Percentiles rank a stretch among this genome's conserved stretches.
phyloP scores from a whole-genome alignment of 2,888 invertebrate species.

The Perdita meconis region DNA sequence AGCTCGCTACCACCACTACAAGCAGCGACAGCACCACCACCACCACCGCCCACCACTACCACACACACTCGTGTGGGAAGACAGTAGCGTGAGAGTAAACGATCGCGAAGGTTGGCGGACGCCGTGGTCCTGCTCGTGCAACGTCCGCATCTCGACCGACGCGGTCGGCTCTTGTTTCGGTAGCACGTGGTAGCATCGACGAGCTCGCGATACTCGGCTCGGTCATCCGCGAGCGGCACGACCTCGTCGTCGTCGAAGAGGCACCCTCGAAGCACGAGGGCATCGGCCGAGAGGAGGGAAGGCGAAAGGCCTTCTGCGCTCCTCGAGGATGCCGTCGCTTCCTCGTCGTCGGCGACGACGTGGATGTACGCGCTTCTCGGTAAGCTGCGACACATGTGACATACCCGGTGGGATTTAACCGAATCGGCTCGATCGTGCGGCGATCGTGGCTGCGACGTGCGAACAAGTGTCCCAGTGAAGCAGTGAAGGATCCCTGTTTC shows the following conservation, averaged over 20 bases:
- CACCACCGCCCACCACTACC: conserved; percentile 13
- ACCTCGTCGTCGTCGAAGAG: conserved; percentile 58
- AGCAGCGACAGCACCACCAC: conserved; percentile 15
- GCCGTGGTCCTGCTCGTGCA: conserved; percentile 26
- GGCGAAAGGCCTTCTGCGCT: conserved; percentile 72
- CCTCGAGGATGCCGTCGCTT: conserved; percentile 76
- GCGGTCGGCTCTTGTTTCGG: conserved; percentile 11
- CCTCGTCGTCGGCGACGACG: conserved; percentile 72
- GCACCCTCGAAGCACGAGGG: conserved; percentile 67
- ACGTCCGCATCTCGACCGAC: conserved; percentile 12
- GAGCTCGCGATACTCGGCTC: conserved; percentile 28
- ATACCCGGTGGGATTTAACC: background rate
- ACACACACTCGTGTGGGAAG: conserved; percentile 2
- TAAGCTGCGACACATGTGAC: conserved; percentile 53
- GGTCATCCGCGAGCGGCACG: conserved; percentile 50
- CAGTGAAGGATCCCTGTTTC: no score
- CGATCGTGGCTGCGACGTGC: conserved; percentile 35
- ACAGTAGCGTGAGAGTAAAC: conserved; percentile 51
- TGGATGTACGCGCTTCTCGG: conserved; percentile 81
- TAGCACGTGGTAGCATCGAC: conserved; percentile 35
- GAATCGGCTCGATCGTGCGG: no score
- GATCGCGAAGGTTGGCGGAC: conserved; percentile 40
- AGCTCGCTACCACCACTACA: conserved; percentile 39
- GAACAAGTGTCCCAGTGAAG: conserved; percentile 22
- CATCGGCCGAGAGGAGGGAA: conserved; percentile 64